Conservation (phyloP, 2,888 invertebrate species). For the Abrostola triplasia region DNA sequence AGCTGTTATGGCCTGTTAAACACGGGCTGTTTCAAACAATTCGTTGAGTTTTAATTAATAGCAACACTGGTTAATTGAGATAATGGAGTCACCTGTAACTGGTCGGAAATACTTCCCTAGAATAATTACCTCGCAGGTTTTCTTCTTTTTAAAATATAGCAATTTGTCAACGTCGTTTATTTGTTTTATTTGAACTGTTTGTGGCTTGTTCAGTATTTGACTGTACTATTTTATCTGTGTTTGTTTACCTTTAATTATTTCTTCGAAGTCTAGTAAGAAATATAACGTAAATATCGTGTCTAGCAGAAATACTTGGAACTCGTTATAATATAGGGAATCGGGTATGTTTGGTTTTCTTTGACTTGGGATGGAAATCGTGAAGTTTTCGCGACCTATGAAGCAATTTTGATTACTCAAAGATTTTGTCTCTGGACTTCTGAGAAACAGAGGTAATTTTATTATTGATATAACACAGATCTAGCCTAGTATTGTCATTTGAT, state of each 20-base stretch:
- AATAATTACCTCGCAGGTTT: conserved; percentile 49
- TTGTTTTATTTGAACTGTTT: conserved; percentile 49
- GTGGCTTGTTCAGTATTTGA: conserved; percentile 37
- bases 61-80: conserved; percentile 44
- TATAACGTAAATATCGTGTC: neutral
- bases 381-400: too few species aligned
- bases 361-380: too few species aligned
- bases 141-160: conserved; percentile 36
- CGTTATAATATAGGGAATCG: too few species aligned
- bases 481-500: too few species aligned
- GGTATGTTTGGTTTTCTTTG: too few species aligned
- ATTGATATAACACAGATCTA: too few species aligned
- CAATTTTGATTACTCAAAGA: too few species aligned
- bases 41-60: conserved; percentile 51
- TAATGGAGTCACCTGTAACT: conserved; percentile 58
- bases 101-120: conserved; percentile 31
- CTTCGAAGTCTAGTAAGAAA: neutral
- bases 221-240: conserved; percentile 21
- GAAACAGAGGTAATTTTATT: too few species aligned
- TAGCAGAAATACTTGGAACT: neutral
- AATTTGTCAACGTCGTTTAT: conserved; percentile 49
- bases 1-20: conserved; percentile 13
- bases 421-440: too few species aligned
- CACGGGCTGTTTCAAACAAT: conserved; percentile 19
- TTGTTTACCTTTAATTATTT: conserved; percentile 32